phyloP scores from a whole-genome alignment of 1,140 invertebrate species.

The Drosophila aff. region DNA sequence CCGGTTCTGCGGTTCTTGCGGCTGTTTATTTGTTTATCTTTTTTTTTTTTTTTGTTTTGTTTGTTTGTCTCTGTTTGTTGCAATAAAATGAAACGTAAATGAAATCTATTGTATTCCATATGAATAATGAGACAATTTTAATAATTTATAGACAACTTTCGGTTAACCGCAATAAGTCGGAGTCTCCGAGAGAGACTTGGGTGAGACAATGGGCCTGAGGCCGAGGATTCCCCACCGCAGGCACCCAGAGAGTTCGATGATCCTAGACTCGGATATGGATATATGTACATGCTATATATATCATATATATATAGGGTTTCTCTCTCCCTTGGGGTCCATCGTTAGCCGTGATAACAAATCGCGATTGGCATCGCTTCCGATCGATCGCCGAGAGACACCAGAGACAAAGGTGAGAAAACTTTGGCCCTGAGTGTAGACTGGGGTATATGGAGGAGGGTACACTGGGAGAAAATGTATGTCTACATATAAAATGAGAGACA shows the following conservation, averaged over 20 bases:
- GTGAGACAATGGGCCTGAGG: slow-evolving; percentile 40
- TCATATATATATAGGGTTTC: slow-evolving; percentile 51
- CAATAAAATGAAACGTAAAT: slow-evolving; percentile 83
- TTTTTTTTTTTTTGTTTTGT: slow-evolving; percentile 3
- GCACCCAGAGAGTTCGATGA: slow-evolving; percentile 73
- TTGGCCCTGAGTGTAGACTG: slow-evolving; percentile 17
- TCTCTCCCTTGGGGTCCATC: slow-evolving; percentile 32
- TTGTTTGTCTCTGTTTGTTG: slow-evolving; percentile 62
- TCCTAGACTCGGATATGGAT: slow-evolving; percentile 69
- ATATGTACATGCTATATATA: slow-evolving; percentile 21
- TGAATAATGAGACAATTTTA: slow-evolving; percentile 85
- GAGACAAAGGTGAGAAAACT: slow-evolving; percentile 77
- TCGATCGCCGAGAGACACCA: slow-evolving; percentile 36
- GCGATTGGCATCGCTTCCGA: slow-evolving; percentile 79
- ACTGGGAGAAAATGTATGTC: neutral
- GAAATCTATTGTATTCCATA: slow-evolving; percentile 84
- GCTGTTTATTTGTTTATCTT: neutral
- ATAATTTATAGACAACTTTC: slow-evolving; percentile 84
- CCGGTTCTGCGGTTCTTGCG: slow-evolving; percentile 53
- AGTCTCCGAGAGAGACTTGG: neutral
- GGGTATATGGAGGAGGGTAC: neutral
- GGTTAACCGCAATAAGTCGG: slow-evolving; percentile 69
- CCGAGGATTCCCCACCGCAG: slow-evolving; percentile 33
- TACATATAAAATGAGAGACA: neutral
- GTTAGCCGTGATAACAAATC: slow-evolving; percentile 75